Evolutionary conservation across 2,113 vertebrate species (phyloP), one percentile per base, ranked within the genome.

Genomic region (Manacus vitellinus): DNA sequence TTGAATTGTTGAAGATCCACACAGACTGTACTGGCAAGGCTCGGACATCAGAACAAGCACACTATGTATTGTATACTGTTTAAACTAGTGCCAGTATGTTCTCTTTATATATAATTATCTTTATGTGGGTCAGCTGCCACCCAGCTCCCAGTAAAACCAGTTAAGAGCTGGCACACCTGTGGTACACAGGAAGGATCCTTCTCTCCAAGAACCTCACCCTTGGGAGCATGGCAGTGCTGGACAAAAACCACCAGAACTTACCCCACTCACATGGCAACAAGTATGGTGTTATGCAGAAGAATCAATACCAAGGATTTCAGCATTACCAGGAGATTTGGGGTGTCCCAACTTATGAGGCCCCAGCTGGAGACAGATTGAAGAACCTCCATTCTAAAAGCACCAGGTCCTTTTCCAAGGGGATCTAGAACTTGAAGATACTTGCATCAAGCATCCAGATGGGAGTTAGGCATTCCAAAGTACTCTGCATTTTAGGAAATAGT

Each of bases 131-230:
- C 58, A 68, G 68, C 35, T 74, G 9, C 59, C 90, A 76, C 43
- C 49, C 51, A 70, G 27, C 37, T 86, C 76, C 70, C 77, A 85
- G 47, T 59, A 87, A 96, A 92, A 73, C 71, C 63, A 95, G 74
- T 83, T 94, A 80, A 91, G 51, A 83, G n/a, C 51, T 82, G 65
- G 72, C 21, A 7, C 13, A 22, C 13, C 51, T 76, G 27, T 24
- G 44, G 41, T 41, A 90, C 4, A 4, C 20, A 54, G 30, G 31
- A 79, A 73, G 27, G 14, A n/a, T 55, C 20, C 35, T 70, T 35
- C 62, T 51, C 73, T 73, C 43, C 27, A 68, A 74, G 59, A 61
- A 63, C 59, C 82, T 87, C 39, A 19, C 30, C 20, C 62, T n/a
- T 0, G 0, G 33, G 39, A 92, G 78, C 44, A 52, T 0, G 0